These are phyloP conservation scores for Cataglyphis livida DNA, from an alignment of 2,888 invertebrate species.

Conservation along the genomic window DNA sequence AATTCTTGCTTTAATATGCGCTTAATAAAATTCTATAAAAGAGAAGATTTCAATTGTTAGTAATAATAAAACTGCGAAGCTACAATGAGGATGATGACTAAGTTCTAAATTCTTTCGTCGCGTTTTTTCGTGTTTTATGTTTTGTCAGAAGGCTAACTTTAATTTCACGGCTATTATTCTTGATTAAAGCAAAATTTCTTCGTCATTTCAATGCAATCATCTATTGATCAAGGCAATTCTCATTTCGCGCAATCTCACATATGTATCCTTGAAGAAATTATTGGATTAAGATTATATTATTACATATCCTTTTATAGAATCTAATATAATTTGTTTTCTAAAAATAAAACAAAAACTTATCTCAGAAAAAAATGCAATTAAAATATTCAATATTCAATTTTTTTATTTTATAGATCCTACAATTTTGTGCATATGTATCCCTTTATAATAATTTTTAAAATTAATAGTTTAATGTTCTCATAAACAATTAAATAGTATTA, in stretches of 20 bases:
- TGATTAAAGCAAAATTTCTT: slow-evolving; percentile 14
- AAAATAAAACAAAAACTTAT: background rate
- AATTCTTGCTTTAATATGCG: background rate
- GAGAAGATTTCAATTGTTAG: background rate
- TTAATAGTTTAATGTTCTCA: background rate
- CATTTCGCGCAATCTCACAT: background rate
- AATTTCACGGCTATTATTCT: background rate
- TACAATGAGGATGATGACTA: background rate
- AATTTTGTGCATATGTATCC: background rate
- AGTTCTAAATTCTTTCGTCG: background rate
- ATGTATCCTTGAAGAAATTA: background rate
- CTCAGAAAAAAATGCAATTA: background rate
- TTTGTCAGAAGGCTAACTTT: background rate
- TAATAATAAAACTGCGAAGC: background rate
- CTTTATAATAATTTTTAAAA: background rate
- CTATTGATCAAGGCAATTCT: slow-evolving; percentile 6
- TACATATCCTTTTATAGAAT: background rate
- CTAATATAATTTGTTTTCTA: background rate
- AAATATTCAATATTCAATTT: background rate
- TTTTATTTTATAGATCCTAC: background rate
- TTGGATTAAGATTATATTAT: background rate
- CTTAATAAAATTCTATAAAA: background rate
- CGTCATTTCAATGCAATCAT: slow-evolving; percentile 16
- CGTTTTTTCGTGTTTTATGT: background rate
- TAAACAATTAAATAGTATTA: background rate